Evolutionary conservation across 1,140 invertebrate genomes (phyloP), one percentile per base, ranked within the genome.

Genomic region (Augochlora pura): DNA sequence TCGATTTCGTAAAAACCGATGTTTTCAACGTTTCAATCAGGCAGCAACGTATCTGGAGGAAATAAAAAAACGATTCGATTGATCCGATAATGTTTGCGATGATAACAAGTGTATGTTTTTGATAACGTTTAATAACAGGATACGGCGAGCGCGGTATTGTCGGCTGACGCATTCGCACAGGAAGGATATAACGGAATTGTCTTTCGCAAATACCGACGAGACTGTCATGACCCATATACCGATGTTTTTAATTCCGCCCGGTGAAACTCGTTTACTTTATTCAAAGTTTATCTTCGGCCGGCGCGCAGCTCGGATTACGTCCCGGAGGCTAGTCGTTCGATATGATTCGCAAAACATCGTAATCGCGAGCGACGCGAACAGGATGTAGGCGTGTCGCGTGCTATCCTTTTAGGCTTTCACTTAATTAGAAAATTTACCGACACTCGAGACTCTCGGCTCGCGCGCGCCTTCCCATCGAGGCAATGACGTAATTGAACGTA

Each of bases 341-440:
- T 72, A 72, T 73, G 57, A 79, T 79, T 73, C 49, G 62, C n/a
- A 59, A 65, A 79, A 73, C 52, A 73, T 73, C 70, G 60, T 49
- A 66, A 66, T 52, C 63, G 62, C 42, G 25, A 38, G 18, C 62
- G 65, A 66, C 73, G 70, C 70, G 39, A 1, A 25, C 62, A 59
- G 70, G 70, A 79, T 74, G 57, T 74, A 74, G 77, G 77, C 77
- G 70, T 74, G 70, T 65, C 77, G 25, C 21, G 57, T 38, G 38
- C 62, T 79, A 79, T 14, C 77, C 62, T 73, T 66, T 66, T 59
- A 71, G 38, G 62, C 77, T 79, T 73, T 79, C 77, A 74, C 62
- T 70, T 39, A 73, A 65, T 52, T 32, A 65, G 60, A 25, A 78
- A 46, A 65, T 16, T 39, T 39, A 39, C 8, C 42, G 25, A 5